These are phyloP conservation scores for Cinclus cinclus DNA, from an alignment of 2,113 vertebrate genomes.

Conservation along the genomic window DNA sequence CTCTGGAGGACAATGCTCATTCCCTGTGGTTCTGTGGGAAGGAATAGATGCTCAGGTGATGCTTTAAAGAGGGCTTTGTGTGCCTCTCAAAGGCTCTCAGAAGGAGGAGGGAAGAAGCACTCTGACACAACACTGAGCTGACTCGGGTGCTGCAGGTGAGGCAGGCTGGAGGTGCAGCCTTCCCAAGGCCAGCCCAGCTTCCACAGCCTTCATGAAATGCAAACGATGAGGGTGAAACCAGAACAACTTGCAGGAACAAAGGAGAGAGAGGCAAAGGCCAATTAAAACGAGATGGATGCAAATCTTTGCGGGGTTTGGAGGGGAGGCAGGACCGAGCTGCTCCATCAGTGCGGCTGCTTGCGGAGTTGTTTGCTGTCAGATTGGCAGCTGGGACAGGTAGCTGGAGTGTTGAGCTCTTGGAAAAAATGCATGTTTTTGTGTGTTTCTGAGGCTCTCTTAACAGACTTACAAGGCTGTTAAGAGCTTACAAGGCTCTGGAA, in stretches of 20 bases:
- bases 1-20: neutral
- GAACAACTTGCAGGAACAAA: neutral
- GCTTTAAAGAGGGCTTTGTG: neutral
- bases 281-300: neutral
- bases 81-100: neutral
- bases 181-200: neutral
- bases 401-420: neutral
- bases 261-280: neutral
- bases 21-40: neutral
- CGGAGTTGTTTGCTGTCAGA: neutral
- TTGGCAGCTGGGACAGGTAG: neutral
- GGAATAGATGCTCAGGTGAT: conserved; percentile 22
- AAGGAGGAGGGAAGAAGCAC: neutral
- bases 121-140: neutral
- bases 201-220: neutral
- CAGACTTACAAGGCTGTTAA: neutral
- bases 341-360: neutral
- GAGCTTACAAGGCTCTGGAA: neutral
- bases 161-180: neutral
- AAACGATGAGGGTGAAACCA: neutral
- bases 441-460: neutral
- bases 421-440: neutral
- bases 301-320: neutral
- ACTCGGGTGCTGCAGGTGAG: neutral
- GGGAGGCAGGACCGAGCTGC: neutral